Conservation (phyloP, 2,888 invertebrate genomes). For the Unio delphinus region DNA sequence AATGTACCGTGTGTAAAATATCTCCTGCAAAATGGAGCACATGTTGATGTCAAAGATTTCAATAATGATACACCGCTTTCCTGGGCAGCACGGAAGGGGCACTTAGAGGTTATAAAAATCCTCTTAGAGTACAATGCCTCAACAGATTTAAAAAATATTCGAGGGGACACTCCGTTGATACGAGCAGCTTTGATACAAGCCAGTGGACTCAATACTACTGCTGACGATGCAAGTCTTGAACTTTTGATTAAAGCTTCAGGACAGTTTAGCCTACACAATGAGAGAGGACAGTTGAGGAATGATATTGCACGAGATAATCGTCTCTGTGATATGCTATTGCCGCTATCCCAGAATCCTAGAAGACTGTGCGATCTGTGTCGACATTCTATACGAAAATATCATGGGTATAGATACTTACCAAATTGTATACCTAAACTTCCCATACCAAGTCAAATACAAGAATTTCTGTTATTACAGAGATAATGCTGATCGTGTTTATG, state of each 20-base stretch:
- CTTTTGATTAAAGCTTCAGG: conserved; percentile 63
- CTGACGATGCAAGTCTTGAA: conserved; percentile 63
- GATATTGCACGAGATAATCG: conserved; percentile 56
- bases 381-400: conserved; percentile 49
- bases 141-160: conserved; percentile 53
- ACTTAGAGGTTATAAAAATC: conserved; percentile 60
- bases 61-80: conserved; percentile 67
- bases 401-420: conserved; percentile 61
- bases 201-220: conserved; percentile 60
- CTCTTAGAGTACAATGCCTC: conserved; percentile 67
- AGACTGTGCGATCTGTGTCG: conserved; percentile 58
- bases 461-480: too few species aligned
- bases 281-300: conserved; percentile 45
- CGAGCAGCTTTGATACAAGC: conserved; percentile 58
- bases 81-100: conserved; percentile 68
- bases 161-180: conserved; percentile 59
- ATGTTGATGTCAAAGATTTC: conserved; percentile 61
- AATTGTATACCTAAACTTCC: conserved; percentile 61
- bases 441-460: conserved; percentile 38
- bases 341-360: conserved; percentile 49
- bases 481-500: too few species aligned
- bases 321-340: conserved; percentile 52
- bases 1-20: conserved; percentile 57
- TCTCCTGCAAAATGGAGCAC: conserved; percentile 62
- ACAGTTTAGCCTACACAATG: conserved; percentile 55